phyloP scores from a whole-genome alignment of 2,797 vertebrate species.

The Harpagifer antarcticus region DNA sequence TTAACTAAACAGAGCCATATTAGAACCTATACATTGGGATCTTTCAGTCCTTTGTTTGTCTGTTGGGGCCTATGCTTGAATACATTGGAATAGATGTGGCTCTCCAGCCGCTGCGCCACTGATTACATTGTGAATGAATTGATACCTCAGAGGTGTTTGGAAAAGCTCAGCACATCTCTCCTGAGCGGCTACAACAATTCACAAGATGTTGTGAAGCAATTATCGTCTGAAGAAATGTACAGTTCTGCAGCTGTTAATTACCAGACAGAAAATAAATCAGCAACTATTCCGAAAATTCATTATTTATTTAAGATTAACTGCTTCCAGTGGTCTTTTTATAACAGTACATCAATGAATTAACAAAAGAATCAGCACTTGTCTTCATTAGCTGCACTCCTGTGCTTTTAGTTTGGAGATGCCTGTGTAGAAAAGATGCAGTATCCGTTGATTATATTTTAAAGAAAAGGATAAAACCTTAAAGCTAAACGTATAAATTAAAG shows the following conservation, averaged over 20 bases:
- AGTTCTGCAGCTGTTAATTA: not conserved
- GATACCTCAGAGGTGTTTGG: constrained; percentile 7
- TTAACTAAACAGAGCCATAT: too few relatives aligned
- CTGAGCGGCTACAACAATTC: not conserved
- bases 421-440: too few relatives aligned
- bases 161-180: constrained; percentile 19
- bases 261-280: not conserved
- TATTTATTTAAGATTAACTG: not conserved
- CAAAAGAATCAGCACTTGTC: too few relatives aligned
- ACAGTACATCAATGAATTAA: too few relatives aligned
- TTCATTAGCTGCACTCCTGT: too few relatives aligned
- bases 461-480: too few relatives aligned
- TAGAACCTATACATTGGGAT: too few relatives aligned
- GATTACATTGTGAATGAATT: constrained; percentile 8
- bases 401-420: too few relatives aligned
- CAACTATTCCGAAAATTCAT: not conserved
- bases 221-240: not conserved
- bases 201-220: constrained; percentile 1
- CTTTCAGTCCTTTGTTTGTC: not conserved
- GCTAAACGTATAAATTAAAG: too few relatives aligned
- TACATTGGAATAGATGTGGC: not conserved
- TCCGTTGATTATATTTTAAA: too few relatives aligned
- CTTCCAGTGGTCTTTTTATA: not conserved
- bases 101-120: not conserved
- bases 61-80: not conserved